Base-by-base conservation (phyloP, 2,888 invertebrate species). In the Zele albiditarsus region DNA sequence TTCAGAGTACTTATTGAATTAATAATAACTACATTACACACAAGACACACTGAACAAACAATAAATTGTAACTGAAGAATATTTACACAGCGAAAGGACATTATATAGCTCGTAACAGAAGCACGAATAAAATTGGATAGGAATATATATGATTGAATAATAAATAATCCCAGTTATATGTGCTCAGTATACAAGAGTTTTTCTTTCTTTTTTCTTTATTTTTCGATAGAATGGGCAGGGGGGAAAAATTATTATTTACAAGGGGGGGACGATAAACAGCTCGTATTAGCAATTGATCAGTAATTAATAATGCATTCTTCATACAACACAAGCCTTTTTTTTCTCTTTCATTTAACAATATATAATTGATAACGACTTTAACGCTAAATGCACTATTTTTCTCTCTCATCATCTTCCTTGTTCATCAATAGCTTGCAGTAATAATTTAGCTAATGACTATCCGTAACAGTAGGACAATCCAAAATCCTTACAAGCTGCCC, bases 151-250 rank as follows among this genome's bases (percentile, higher is more conserved):
- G 46, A 75, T 67, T 66, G 63, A 75, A 67, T 33, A 68, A 75
- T 68, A 25, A 75, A 66, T 71, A 46, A 73, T 63, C 74, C 25
- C 28, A 78, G 60, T 70, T 28, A 38, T 8, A 79, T 82, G 82
- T 81, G 81, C 85, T 87, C 85, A 80, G 83, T 85, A 86, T 84
- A 85, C 85, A 87, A 87, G 82, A 86, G 83, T n/a, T 77, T 70
- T 46, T 76, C 67, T 66, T 74, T 79, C 76, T 76, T 79, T 71
- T 80, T 77, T 77, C n/a, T 53, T 53, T 53, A 53, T 53, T 53
- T 53, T 16, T 53, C 10, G 27, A 57, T 6, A 28, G 27, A 66
- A 25, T 66, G 66, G 66, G 33, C 33, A 20, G 20, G 20, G 20
- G 20, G 8, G 23, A 60, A 33, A 68, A 42, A 79, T 83, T 82